These are phyloP conservation scores for Pseudomyrmex sp. DNA, from an alignment of 1,140 invertebrate genomes.

Conservation along the genomic window DNA sequence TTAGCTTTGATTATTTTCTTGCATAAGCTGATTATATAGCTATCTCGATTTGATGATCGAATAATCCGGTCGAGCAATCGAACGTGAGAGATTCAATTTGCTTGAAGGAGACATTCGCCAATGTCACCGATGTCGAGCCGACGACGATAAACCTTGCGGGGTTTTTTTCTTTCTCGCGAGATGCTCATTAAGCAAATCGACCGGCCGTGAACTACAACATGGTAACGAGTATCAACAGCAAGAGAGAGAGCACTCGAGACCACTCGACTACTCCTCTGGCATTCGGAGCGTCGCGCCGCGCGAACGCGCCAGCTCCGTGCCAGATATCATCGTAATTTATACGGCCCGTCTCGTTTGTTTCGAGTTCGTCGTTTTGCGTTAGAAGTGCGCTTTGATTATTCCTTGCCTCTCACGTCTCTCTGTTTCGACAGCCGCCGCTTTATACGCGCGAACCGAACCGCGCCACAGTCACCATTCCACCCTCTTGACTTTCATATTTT, in stretches of 20 bases:
- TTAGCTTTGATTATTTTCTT: slow-evolving; percentile 2
- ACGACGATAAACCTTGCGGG: slow-evolving; percentile 28
- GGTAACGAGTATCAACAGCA: slow-evolving; percentile 66
- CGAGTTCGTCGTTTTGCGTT: slow-evolving; percentile 54
- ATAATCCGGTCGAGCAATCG: not conserved
- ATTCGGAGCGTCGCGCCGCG: slow-evolving; percentile 34
- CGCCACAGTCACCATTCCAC: not conserved
- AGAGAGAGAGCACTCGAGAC: slow-evolving; percentile 36
- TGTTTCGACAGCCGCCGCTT: not conserved
- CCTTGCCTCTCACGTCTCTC: slow-evolving; percentile 16
- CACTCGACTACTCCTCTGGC: slow-evolving; percentile 36
- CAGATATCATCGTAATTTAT: slow-evolving; percentile 76
- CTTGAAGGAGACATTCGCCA: slow-evolving; percentile 25
- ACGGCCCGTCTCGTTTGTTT: slow-evolving; percentile 67
- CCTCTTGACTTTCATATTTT: slow-evolving; percentile 61
- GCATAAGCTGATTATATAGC: not conserved
- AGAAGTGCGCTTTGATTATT: slow-evolving; percentile 70
- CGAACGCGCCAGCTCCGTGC: slow-evolving; percentile 1
- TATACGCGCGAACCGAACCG: not conserved
- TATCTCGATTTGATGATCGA: not conserved
- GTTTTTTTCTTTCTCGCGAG: slow-evolving; percentile 16
- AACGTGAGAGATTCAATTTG: slow-evolving; percentile 15
- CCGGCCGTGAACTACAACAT: slow-evolving; percentile 39
- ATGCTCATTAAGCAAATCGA: slow-evolving; percentile 66
- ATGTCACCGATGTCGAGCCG: slow-evolving; percentile 10